Evolutionary conservation across 2,888 invertebrate species (phyloP), one percentile per base, ranked within the genome.

Genomic region (Eumacrocentrus americanus): DNA sequence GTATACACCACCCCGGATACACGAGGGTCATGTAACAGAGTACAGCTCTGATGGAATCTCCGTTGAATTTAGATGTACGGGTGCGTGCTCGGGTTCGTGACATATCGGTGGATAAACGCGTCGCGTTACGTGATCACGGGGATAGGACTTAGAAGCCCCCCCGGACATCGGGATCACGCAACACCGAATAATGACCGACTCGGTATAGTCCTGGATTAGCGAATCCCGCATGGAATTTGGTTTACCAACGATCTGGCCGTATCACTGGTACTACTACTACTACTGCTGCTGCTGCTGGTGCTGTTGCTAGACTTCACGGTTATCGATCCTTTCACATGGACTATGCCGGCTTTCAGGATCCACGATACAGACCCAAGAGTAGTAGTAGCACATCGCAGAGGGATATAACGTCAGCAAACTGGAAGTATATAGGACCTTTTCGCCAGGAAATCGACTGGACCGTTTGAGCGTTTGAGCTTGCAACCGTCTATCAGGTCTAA

Each of bases 101-200:
- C 73, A 70, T 73, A 74, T 76, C 72, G 71, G 54, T 67, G 73
- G 72, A 72, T 72, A 73, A 71, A 73, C 71, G 67, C 70, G 68
- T 67, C 70, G 69, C 68, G 68, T 70, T 70, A 62, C 66, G 65
- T 62, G 60, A 51, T 56, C 47, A 58, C 23, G 29, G 12, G 20
- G 18, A 54, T 57, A 20, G 46, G 37, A 42, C 37, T 23, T 61
- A 46, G 47, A 59, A 58, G 35, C 59, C 58, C 50, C 53, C 37
- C 68, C 68, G 65, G 64, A 67, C 72, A 72, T 72, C 70, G 64
- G 74, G 74, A 78, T 77, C 76, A 74, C 72, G 72, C 74, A 72
- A 76, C 75, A 77, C 72, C 78, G 72, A 78, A 76, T 78, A 78
- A 78, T 77, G 77, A 76, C 77, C 75, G 74, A 74, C 73, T 72